These are phyloP conservation scores for Monopterus albus DNA, from an alignment of 2,113 vertebrate species.

Conservation along the genomic window DNA sequence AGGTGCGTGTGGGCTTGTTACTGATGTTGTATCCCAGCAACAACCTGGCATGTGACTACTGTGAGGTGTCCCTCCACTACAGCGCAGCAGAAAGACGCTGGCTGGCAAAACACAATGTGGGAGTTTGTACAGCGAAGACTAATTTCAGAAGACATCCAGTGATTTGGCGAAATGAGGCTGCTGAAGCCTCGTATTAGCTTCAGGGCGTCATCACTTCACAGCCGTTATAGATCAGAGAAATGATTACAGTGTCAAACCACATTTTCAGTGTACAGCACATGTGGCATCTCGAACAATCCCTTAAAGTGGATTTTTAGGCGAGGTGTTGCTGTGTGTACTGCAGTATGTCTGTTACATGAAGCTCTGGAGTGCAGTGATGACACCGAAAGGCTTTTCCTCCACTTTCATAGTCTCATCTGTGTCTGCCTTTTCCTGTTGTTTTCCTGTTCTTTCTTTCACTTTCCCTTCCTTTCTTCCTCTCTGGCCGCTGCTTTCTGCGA, in stretches of 20 bases:
- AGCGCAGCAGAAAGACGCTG: neutral
- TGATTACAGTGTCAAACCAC: no score
- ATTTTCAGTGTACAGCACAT: no score
- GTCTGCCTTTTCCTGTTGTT: slow-evolving; percentile 34
- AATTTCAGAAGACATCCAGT: no score
- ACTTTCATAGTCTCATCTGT: neutral
- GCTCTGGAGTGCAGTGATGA: neutral
- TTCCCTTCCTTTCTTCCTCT: slow-evolving; percentile 28
- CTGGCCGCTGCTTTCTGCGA: slow-evolving; percentile 39
- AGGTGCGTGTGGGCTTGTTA: no score
- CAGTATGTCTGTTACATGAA: neutral
- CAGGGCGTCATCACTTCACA: neutral
- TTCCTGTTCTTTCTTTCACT: slow-evolving; percentile 40
- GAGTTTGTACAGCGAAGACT: no score
- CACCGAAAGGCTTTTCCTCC: slow-evolving; percentile 9
- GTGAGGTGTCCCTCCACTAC: neutral
- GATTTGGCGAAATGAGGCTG: no score
- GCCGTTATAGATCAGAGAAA: no score
- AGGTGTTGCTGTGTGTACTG: neutral
- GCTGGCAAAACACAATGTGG: neutral
- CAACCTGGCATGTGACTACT: neutral
- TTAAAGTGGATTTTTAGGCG: neutral
- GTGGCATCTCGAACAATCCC: neutral
- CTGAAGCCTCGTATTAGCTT: neutral
- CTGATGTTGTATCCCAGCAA: neutral